Evolutionary conservation across 2,113 vertebrate genomes (phyloP).

Genomic region (Tonatia bakeri): DNA sequence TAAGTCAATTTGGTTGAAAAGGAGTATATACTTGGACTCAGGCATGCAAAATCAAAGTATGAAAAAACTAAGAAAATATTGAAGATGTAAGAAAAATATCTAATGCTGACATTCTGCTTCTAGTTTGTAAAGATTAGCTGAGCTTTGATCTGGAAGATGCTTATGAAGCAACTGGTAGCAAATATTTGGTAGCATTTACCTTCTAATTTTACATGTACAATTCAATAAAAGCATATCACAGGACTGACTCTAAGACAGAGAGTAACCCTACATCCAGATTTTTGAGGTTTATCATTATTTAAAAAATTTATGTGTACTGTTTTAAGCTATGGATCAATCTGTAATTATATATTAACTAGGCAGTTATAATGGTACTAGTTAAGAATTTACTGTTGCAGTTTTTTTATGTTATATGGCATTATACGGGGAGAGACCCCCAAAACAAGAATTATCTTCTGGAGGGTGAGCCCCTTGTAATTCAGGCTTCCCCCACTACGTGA

Average conservation of each 20-base stretch:
- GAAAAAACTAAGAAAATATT: constrained; percentile 52
- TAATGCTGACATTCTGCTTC: not conserved
- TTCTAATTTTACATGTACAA: constrained; percentile 17
- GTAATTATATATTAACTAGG: constrained; percentile 5
- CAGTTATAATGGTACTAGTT: not conserved
- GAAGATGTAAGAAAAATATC: constrained; percentile 42
- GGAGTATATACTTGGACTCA: constrained; percentile 30
- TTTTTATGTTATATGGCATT: not conserved
- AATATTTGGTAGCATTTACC: constrained; percentile 32
- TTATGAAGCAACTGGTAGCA: constrained; percentile 34
- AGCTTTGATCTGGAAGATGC: constrained; percentile 43
- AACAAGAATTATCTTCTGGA: too few relatives aligned
- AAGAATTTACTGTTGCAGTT: not conserved
- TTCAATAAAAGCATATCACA: not conserved
- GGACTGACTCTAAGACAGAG: not conserved
- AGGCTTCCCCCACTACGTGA: too few relatives aligned
- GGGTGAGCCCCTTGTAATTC: too few relatives aligned
- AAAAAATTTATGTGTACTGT: not conserved
- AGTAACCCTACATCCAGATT: not conserved
- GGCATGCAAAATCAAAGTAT: constrained; percentile 57
- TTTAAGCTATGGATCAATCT: not conserved
- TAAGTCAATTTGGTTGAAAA: constrained; percentile 67
- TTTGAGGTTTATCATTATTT: constrained; percentile 33
- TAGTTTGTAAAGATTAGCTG: constrained; percentile 37
- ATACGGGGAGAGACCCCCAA: too few relatives aligned